Evolutionary conservation across 1,140 invertebrate species (phyloP), one percentile per base, ranked within the genome.

Genomic region (Drosophila rufa): DNA sequence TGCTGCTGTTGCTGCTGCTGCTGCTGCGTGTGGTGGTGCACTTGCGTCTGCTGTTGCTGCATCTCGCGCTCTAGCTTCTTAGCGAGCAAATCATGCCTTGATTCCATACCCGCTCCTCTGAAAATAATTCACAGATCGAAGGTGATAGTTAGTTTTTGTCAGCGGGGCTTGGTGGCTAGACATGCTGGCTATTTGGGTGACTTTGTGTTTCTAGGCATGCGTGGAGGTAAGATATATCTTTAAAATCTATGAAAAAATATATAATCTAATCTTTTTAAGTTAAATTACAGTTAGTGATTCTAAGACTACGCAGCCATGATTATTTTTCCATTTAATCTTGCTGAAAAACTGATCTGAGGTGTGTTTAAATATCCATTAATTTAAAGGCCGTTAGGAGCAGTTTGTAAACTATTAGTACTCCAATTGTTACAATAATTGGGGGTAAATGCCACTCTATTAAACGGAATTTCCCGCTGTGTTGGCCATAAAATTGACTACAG

Each of bases 81-180:
- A 92, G 87, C 86, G 64, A 93, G 80, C 86, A 92, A 79, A 89
- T 93, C 92, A 92, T 93, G 92, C 91, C 92, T 89, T 93, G 92
- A 92, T 91, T 93, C 92, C 92, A 93, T 92, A 92, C 91, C 92
- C 91, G 92, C 92, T 93, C 92, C 92, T 92, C 92, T 93, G 87
- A 57, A 83, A 79, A 53, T 68, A 86, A 67, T 79, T 61, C 6
- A 50, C 48, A 74, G 6, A 43, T 19, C 50, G n/a, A 48, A 30
- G 64, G 50, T 25, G 48, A 17, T 46, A 36, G 22, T 33, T 61
- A 69, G 43, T 59, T 51, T 12, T 43, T 55, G 50, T 51, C 46
- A 45, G 38, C 48, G n/a, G 22, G 17, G 19, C 55, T 45, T 7
- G 36, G 64, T 56, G 59, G 22, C 27, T 36, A 75, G 8, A 12